Evolutionary conservation across 1,140 invertebrate genomes (phyloP).

Genomic region (Littorina saxatilis): DNA sequence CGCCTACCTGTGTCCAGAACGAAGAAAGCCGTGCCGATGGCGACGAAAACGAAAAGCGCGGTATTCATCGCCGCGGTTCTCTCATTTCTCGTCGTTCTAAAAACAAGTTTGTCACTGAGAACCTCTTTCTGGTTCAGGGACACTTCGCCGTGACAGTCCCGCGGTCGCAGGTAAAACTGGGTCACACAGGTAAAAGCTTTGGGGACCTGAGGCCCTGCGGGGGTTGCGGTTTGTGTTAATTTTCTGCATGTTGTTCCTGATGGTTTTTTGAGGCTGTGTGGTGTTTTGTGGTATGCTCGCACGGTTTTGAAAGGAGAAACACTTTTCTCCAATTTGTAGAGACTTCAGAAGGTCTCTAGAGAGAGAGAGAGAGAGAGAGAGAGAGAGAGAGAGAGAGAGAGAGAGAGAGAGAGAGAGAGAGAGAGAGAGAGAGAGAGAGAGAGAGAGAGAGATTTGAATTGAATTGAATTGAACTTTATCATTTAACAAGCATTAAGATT

Average conservation of each 20-base stretch:
- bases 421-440: no score
- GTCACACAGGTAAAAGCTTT: slow-evolving; percentile 27
- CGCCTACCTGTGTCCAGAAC: slow-evolving; percentile 40
- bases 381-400: neutral
- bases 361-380: slow-evolving; percentile 1
- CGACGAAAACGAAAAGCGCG: slow-evolving; percentile 25
- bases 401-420: slow-evolving; percentile 1
- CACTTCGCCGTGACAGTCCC: slow-evolving; percentile 24
- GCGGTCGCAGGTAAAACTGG: slow-evolving; percentile 35
- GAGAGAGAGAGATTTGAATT: no score
- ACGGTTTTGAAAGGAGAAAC: no score
- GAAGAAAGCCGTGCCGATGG: slow-evolving; percentile 18
- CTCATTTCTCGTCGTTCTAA: slow-evolving; percentile 3
- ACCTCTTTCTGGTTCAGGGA: slow-evolving; percentile 16
- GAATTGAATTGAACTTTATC: no score
- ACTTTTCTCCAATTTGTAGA: neutral
- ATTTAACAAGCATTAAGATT: no score
- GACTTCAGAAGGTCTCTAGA: neutral
- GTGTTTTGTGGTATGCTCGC: no score
- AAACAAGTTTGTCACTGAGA: neutral
- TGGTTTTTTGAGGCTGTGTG: no score
- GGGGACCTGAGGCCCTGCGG: slow-evolving; percentile 4
- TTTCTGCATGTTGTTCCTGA: no score
- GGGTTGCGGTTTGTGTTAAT: neutral
- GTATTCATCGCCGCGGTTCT: slow-evolving; percentile 35